phyloP scores from a whole-genome alignment of 2,797 vertebrate species.

The Ispidina picta region DNA sequence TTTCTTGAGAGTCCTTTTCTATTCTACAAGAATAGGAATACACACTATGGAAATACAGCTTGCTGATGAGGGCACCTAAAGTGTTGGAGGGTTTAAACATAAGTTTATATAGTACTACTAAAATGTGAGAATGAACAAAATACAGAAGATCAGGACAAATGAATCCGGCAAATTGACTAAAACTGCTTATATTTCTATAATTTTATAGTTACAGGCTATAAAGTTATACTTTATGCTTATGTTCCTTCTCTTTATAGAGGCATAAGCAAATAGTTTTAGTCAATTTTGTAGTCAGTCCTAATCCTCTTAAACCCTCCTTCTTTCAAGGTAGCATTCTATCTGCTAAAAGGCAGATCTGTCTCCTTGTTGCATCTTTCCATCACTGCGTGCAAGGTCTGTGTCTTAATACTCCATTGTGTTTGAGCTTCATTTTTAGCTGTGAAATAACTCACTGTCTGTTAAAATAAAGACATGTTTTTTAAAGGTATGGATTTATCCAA shows the following conservation, averaged over 20 bases:
- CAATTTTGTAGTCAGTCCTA: background rate
- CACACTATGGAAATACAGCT: background rate
- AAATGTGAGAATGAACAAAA: background rate
- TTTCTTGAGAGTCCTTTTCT: background rate
- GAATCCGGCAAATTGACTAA: background rate
- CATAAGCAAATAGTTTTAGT: no score
- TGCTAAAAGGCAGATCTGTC: background rate
- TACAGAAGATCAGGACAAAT: background rate
- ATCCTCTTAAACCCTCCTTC: background rate
- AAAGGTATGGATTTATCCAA: background rate
- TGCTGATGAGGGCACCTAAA: background rate
- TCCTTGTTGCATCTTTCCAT: background rate
- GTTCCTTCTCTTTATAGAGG: no score
- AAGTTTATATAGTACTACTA: background rate
- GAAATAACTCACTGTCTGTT: background rate
- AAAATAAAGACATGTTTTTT: background rate
- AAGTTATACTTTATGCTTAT: no score
- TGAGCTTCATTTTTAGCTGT: background rate
- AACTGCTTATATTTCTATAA: background rate
- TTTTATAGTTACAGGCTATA: no score
- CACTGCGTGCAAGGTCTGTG: background rate
- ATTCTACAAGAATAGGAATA: background rate
- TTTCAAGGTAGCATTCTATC: background rate
- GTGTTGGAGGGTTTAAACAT: background rate
- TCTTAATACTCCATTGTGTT: background rate